phyloP scores from a whole-genome alignment of 2,797 vertebrate species.

The Lophius americanus region DNA sequence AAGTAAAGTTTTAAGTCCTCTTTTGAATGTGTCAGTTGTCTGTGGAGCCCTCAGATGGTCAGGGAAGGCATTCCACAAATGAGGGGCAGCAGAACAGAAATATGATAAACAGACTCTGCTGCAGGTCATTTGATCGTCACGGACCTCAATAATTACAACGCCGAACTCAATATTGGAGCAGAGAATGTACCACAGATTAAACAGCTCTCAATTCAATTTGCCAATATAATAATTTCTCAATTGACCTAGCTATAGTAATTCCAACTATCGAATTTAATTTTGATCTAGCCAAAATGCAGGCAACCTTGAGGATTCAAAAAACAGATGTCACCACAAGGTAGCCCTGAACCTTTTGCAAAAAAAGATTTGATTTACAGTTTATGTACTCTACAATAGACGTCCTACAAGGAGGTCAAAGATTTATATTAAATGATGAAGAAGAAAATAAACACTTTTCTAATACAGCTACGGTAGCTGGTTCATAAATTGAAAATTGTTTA shows the following conservation, averaged over 20 bases:
- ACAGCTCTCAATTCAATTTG: neutral
- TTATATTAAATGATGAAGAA: too few species aligned
- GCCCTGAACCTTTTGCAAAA: too few species aligned
- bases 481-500: neutral
- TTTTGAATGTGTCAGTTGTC: too few species aligned
- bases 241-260: neutral
- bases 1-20: too few species aligned
- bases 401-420: too few species aligned
- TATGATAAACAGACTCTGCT: conserved; percentile 7
- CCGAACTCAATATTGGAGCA: conserved; percentile 2
- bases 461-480: too few species aligned
- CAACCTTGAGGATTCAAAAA: neutral
- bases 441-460: neutral
- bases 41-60: too few species aligned
- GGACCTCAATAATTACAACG: conserved; percentile 12
- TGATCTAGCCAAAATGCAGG: neutral
- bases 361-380: too few species aligned
- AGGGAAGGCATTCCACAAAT: too few species aligned
- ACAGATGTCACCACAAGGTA: neutral
- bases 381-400: too few species aligned
- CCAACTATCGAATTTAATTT: neutral
- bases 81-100: neutral
- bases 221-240: neutral
- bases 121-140: conserved; percentile 5
- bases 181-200: neutral